Conservation (phyloP, 2,888 invertebrate genomes). For the Dysmachus trigonus region DNA sequence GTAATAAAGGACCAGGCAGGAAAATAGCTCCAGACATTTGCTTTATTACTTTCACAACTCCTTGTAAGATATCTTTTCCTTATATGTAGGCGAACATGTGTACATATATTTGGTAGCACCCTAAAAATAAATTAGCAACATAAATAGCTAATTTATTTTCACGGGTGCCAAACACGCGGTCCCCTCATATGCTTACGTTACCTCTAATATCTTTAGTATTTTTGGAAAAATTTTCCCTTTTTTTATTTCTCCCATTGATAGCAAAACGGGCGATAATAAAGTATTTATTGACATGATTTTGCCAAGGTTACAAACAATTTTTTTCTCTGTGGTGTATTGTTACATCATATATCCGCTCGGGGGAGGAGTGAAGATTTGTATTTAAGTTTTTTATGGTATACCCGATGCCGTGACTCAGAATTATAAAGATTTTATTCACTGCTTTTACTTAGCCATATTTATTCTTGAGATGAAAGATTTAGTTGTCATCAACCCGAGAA, state of each 20-base stretch:
- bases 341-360: not conserved
- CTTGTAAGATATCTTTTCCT: not conserved
- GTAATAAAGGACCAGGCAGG: not conserved
- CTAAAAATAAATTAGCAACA: not conserved
- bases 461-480: not conserved
- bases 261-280: not conserved
- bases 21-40: not conserved
- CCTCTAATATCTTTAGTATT: not conserved
- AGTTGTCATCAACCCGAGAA: not conserved
- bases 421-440: not conserved
- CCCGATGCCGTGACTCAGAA: not conserved
- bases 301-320: not conserved
- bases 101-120: not conserved
- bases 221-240: not conserved
- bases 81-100: not conserved
- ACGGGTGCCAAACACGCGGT: not conserved
- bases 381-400: not conserved
- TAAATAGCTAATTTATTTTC: not conserved
- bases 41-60: not conserved
- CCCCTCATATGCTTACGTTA: not conserved
- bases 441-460: not conserved
- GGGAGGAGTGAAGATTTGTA: not conserved
- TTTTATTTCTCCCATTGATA: not conserved
- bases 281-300: not conserved
- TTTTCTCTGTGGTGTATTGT: not conserved